phyloP scores from a whole-genome alignment of 2,797 vertebrate genomes.

The Rhincodon typus region DNA sequence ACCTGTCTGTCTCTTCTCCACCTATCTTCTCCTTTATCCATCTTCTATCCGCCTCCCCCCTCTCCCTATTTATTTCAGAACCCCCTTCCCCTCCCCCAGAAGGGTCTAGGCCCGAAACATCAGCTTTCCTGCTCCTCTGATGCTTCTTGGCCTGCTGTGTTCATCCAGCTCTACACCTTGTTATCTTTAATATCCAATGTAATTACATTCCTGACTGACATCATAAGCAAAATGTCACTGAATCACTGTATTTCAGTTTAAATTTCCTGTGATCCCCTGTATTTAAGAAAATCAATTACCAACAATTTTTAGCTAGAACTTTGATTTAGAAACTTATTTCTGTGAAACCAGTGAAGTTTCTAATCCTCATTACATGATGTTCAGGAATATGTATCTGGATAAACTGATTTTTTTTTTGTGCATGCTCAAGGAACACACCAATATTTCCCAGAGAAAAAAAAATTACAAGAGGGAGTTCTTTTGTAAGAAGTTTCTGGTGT shows the following conservation, averaged over 20 bases:
- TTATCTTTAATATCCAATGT: neutral
- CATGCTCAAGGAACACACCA: neutral
- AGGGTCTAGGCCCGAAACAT: too few relatives aligned
- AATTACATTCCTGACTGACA: neutral
- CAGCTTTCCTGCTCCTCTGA: too few relatives aligned
- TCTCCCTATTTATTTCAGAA: too few relatives aligned
- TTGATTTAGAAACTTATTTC: neutral
- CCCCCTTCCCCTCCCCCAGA: too few relatives aligned
- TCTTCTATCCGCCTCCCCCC: too few relatives aligned
- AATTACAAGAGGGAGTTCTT: neutral
- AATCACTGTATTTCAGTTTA: neutral
- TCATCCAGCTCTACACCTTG: too few relatives aligned
- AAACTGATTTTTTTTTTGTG: neutral
- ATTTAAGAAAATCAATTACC: neutral
- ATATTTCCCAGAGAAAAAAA: neutral
- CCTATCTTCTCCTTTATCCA: too few relatives aligned
- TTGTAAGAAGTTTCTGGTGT: neutral
- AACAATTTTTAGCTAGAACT: neutral
- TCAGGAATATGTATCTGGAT: neutral
- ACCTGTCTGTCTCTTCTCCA: too few relatives aligned
- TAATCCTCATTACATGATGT: neutral
- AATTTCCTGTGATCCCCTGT: neutral
- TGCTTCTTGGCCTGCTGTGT: too few relatives aligned
- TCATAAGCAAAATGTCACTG: neutral
- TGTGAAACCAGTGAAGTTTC: neutral